Conservation (phyloP, 2,888 invertebrate genomes). For the Gastrophysa polygoni region DNA sequence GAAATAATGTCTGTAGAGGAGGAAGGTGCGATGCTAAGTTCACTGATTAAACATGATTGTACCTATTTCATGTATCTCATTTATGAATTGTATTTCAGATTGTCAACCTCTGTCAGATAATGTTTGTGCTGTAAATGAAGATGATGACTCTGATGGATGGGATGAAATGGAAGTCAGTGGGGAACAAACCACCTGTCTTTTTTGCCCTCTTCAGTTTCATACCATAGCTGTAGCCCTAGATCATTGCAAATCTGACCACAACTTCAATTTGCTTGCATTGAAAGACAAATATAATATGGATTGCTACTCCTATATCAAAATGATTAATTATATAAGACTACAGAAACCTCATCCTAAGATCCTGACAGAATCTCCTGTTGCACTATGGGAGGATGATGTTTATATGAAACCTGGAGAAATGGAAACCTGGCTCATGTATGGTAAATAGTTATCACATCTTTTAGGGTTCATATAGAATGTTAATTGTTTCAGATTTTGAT, state of each 20-base stretch:
- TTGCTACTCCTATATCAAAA: conserved; percentile 79
- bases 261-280: conserved; percentile 68
- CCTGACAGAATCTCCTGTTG: conserved; percentile 58
- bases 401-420: conserved; percentile 78
- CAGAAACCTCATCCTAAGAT: conserved; percentile 66
- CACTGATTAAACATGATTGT: too few relatives aligned
- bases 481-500: conserved; percentile 59
- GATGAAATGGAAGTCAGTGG: conserved; percentile 62
- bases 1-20: conserved; percentile 29
- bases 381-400: conserved; percentile 76
- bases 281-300: conserved; percentile 77
- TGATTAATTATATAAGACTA: conserved; percentile 79
- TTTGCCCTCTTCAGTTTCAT: conserved; percentile 69
- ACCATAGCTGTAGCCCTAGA: conserved; percentile 68
- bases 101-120: conserved; percentile 22
- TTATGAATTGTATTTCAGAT: conserved; percentile 8
- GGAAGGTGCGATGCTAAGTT: conserved; percentile 5
- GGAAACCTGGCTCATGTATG: conserved; percentile 85
- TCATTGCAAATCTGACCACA: conserved; percentile 71
- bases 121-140: conserved; percentile 34
- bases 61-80: background rate
- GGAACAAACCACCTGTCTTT: conserved; percentile 68
- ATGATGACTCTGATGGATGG: conserved; percentile 61
- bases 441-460: conserved; percentile 56
- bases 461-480: background rate